Evolutionary conservation across 2,113 vertebrate species (phyloP).

Genomic region (Oreochromis aureus): DNA sequence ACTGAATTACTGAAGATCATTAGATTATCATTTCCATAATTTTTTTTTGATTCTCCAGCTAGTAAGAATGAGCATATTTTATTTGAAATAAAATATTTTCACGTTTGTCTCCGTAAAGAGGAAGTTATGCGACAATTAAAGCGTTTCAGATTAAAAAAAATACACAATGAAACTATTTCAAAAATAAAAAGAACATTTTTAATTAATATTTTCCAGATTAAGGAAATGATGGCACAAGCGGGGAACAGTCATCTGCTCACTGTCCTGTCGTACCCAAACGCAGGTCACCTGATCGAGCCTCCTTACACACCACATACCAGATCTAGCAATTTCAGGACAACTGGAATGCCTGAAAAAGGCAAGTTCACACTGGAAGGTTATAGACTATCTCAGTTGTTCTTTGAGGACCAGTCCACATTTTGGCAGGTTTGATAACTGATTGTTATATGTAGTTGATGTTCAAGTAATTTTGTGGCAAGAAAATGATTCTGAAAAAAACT

Average conservation of each 20-base stretch:
- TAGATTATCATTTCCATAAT: background rate
- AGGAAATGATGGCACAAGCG: slow-evolving; percentile 64
- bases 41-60: background rate
- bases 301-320: slow-evolving; percentile 62
- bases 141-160: background rate
- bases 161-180: background rate
- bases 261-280: slow-evolving; percentile 53
- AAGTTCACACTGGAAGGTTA: background rate
- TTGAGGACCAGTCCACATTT: background rate
- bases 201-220: slow-evolving; percentile 48
- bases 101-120: background rate
- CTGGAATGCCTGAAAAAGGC: background rate
- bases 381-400: background rate
- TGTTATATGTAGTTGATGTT: background rate
- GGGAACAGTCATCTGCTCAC: slow-evolving; percentile 71
- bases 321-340: slow-evolving; percentile 10
- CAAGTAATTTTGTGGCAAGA: background rate
- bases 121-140: background rate
- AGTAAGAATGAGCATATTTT: background rate
- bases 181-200: background rate
- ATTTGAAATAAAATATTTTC: background rate
- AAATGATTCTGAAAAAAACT: background rate
- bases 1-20: background rate
- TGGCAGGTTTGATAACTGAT: background rate
- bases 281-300: slow-evolving; percentile 72